These are phyloP conservation scores for Drosophila virilis DNA, from an alignment of 1,140 invertebrate species.

Conservation along the genomic window DNA sequence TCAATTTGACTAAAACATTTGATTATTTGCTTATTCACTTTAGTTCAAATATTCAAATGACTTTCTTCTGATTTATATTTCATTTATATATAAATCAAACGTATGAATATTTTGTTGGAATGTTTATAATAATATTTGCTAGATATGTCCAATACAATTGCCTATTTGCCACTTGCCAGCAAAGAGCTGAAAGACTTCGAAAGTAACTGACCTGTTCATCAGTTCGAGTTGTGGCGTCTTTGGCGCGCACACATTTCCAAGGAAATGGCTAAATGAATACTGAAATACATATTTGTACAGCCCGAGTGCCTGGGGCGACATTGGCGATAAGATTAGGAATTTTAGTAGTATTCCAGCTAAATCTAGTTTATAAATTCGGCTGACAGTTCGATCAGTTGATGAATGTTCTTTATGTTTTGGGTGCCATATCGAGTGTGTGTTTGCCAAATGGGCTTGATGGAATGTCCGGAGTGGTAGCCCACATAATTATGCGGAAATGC, in stretches of 20 bases:
- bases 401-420: too few relatives aligned
- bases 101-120: too few relatives aligned
- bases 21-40: too few relatives aligned
- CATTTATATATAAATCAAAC: too few relatives aligned
- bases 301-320: not conserved
- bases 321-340: constrained; percentile 6
- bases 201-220: not conserved
- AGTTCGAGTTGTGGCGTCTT: not conserved
- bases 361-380: too few relatives aligned
- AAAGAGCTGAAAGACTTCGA: not conserved
- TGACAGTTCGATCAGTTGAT: not conserved
- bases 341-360: too few relatives aligned
- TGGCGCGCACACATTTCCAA: not conserved
- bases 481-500: constrained; percentile 3
- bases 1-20: too few relatives aligned
- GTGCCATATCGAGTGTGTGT: not conserved
- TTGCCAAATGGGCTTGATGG: not conserved
- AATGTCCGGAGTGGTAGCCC: constrained; percentile 15
- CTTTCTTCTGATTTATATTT: too few relatives aligned
- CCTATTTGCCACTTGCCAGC: too few relatives aligned
- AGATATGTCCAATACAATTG: too few relatives aligned
- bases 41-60: too few relatives aligned
- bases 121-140: too few relatives aligned
- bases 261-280: not conserved
- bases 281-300: not conserved